A percentile compares a stretch with the other conserved stretches of the same genome.
Evolutionary conservation across 2,888 invertebrate genomes (phyloP).

Genomic region (Acrobasis consociella): DNA sequence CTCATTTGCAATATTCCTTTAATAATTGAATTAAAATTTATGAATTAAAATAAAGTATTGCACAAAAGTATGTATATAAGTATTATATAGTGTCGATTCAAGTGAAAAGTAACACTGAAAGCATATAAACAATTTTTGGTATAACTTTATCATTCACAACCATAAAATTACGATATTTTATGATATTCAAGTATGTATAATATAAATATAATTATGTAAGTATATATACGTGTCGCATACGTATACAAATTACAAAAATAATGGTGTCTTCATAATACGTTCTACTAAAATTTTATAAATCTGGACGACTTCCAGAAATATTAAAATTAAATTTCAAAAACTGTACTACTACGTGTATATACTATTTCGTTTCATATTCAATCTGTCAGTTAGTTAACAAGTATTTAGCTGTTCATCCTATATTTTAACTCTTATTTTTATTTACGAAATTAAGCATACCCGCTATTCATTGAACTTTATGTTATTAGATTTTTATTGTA

Average conservation of each 20-base stretch:
- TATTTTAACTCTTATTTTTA: not conserved
- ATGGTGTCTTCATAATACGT: slow-evolving; percentile 7
- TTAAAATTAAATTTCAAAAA: not conserved
- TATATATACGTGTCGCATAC: slow-evolving; percentile 12
- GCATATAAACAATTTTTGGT: slow-evolving; percentile 28
- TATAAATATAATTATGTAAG: not conserved
- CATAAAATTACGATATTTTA: slow-evolving; percentile 53
- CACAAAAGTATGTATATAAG: not conserved
- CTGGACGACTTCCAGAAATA: not conserved
- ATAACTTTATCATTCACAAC: slow-evolving; percentile 62
- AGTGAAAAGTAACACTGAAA: slow-evolving; percentile 29
- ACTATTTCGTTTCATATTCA: not conserved
- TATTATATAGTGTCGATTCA: slow-evolving; percentile 13
- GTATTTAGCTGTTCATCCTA: not conserved
- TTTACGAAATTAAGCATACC: not conserved
- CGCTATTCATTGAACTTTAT: not conserved
- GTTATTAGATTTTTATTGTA: not conserved
- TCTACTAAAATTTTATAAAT: not conserved
- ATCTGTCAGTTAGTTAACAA: not conserved
- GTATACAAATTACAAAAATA: slow-evolving; percentile 22
- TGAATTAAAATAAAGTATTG: not conserved
- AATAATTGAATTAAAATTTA: not conserved
- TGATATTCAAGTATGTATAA: slow-evolving; percentile 27
- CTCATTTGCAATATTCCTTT: slow-evolving; percentile 30
- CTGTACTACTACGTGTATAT: not conserved